Evolutionary conservation across 2,888 invertebrate genomes (phyloP).

Genomic region (Leptinotarsa juncta): DNA sequence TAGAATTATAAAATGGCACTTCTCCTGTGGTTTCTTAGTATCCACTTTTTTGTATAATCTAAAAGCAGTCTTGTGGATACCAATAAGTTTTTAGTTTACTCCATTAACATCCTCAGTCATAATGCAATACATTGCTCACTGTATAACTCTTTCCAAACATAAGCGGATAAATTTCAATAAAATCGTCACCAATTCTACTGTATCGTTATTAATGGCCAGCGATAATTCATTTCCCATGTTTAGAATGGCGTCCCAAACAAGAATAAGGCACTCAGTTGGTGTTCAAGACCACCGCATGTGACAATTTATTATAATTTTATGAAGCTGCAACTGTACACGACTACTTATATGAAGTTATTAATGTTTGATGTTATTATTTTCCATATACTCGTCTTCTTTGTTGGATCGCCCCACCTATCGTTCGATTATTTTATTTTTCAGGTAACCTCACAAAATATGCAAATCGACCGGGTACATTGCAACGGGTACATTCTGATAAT

Average conservation of each 20-base stretch:
- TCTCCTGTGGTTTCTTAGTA: too few relatives aligned
- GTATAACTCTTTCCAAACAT: not conserved
- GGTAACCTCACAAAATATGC: conserved; percentile 31
- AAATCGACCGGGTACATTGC: conserved; percentile 28
- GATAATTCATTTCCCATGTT: conserved; percentile 55
- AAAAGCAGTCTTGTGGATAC: too few relatives aligned
- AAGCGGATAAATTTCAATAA: conserved; percentile 54
- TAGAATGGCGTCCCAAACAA: conserved; percentile 52
- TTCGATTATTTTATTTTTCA: conserved; percentile 41
- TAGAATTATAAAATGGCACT: too few relatives aligned
- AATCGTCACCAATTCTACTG: conserved; percentile 54
- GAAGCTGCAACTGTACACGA: conserved; percentile 48
- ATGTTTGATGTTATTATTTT: conserved; percentile 57
- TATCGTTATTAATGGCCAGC: conserved; percentile 50
- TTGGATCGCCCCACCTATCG: conserved; percentile 33
- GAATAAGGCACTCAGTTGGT: conserved; percentile 54
- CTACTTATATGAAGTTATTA: conserved; percentile 57
- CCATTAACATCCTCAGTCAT: not conserved
- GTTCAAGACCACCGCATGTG: conserved; percentile 57
- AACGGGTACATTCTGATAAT: conserved; percentile 26
- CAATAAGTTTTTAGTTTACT: too few relatives aligned
- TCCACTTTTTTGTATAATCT: too few relatives aligned
- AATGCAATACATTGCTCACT: not conserved
- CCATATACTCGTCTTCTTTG: conserved; percentile 43
- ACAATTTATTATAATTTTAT: conserved; percentile 58